Conservation (phyloP, 1,140 invertebrate genomes). For the Drosophila melanica region DNA sequence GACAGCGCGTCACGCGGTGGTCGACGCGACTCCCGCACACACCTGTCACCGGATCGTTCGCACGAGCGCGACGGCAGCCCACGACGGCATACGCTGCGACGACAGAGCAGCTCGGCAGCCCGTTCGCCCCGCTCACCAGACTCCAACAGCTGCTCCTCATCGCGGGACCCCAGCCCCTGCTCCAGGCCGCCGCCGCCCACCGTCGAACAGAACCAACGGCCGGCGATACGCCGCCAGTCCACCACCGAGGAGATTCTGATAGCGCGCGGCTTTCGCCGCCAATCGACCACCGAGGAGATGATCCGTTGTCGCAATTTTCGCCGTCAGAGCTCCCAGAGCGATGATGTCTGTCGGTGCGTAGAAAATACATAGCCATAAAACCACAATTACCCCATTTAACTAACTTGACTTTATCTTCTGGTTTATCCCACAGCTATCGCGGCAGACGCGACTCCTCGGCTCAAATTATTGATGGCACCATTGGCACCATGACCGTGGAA, state of each 20-base stretch:
- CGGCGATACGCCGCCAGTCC: conserved; percentile 92
- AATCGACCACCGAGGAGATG: conserved; percentile 96
- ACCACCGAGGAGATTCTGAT: conserved; percentile 96
- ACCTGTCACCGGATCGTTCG: conserved; percentile 90
- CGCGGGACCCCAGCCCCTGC: conserved; percentile 89
- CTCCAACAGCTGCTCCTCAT: conserved; percentile 90
- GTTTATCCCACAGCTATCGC: conserved; percentile 85
- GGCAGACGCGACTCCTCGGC: conserved; percentile 93
- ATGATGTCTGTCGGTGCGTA: conserved; percentile 88
- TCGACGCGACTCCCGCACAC: conserved; percentile 90
- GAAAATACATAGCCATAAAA: too few relatives aligned
- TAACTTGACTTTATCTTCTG: background rate
- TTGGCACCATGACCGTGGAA: conserved; percentile 96
- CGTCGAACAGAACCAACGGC: conserved; percentile 85
- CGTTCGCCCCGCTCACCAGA: conserved; percentile 88
- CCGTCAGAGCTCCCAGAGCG: conserved; percentile 91
- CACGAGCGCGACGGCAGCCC: conserved; percentile 90
- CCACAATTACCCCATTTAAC: background rate
- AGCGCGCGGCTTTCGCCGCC: conserved; percentile 93
- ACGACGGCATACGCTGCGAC: conserved; percentile 87
- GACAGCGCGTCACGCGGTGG: conserved; percentile 91
- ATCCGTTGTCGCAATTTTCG: conserved; percentile 94
- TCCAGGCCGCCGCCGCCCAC: conserved; percentile 86
- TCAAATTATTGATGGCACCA: conserved; percentile 95
- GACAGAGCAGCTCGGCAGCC: conserved; percentile 92